phyloP scores from a whole-genome alignment of 2,113 vertebrate species.

The Megaleporinus macrocephalus region DNA sequence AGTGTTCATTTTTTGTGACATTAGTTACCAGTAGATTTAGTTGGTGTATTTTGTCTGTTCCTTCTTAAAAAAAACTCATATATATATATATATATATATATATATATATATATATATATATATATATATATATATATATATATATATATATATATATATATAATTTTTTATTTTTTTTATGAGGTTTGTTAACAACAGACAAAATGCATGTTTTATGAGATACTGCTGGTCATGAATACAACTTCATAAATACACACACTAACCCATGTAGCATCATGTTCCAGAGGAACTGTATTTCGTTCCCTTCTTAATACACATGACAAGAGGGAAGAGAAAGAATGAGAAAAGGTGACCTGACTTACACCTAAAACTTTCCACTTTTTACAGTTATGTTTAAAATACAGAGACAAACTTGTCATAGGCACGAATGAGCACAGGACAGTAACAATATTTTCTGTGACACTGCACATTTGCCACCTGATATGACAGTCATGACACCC shows the following conservation, averaged over 20 bases:
- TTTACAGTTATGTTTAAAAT: not conserved
- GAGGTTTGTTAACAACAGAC: too few relatives aligned
- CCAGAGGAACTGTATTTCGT: not conserved
- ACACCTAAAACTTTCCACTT: not conserved
- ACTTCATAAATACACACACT: not conserved
- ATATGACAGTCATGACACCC: constrained; percentile 3
- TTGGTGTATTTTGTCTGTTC: too few relatives aligned
- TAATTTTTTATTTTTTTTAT: too few relatives aligned
- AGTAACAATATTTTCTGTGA: not conserved
- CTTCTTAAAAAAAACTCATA: too few relatives aligned
- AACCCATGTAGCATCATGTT: not conserved
- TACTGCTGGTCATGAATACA: not conserved
- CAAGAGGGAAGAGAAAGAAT: too few relatives aligned
- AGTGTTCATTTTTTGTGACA: too few relatives aligned
- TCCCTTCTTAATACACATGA: not conserved
- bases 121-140: too few relatives aligned
- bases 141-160: too few relatives aligned
- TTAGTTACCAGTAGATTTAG: too few relatives aligned
- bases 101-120: too few relatives aligned
- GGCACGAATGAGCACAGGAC: not conserved
- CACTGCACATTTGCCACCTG: not conserved
- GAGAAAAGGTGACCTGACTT: not conserved
- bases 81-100: too few relatives aligned
- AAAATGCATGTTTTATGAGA: too few relatives aligned
- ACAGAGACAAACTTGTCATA: not conserved